These are phyloP conservation scores for Harpagifer antarcticus DNA, from an alignment of 2,797 vertebrate genomes.

Conservation along the genomic window DNA sequence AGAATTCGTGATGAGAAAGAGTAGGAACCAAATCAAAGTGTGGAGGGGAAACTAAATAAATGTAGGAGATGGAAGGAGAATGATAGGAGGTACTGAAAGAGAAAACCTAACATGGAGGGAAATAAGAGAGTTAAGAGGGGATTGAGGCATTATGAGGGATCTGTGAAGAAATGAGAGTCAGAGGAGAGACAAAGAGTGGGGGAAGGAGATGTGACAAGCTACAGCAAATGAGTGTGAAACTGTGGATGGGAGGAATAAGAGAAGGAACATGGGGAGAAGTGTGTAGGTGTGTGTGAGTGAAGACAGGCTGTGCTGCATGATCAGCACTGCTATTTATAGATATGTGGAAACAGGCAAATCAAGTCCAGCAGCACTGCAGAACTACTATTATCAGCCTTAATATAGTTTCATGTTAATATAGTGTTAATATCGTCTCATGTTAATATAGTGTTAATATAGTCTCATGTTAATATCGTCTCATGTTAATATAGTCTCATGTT, in stretches of 20 bases:
- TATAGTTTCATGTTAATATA: conserved; percentile 21
- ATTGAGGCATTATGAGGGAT: conserved; percentile 43
- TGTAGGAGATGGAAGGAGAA: conserved; percentile 20
- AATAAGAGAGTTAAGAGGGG: conserved; percentile 28
- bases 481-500: conserved; percentile 24
- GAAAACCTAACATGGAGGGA: conserved; percentile 9
- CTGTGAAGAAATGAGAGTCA: conserved; percentile 35
- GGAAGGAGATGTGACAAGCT: conserved; percentile 1
- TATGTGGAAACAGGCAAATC: conserved; percentile 78
- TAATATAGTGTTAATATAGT: too few relatives aligned
- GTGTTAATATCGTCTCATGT: conserved; percentile 21
- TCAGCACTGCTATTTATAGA: conserved; percentile 83
- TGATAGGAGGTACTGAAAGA: conserved; percentile 4
- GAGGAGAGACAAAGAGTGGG: conserved; percentile 10
- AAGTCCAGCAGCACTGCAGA: conserved; percentile 67
- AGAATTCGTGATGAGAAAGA: too few relatives aligned
- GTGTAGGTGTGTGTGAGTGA: conserved; percentile 36
- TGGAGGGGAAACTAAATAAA: conserved; percentile 22
- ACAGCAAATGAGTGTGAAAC: conserved; percentile 34
- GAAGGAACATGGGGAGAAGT: conserved; percentile 20
- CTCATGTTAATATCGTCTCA: conserved; percentile 18
- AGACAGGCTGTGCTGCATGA: conserved; percentile 64
- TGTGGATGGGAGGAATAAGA: conserved; percentile 18
- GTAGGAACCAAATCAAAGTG: conserved; percentile 3
- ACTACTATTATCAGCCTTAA: conserved; percentile 48